phyloP scores from a whole-genome alignment of 2,888 invertebrate species.

The Ernsta delagoae region DNA sequence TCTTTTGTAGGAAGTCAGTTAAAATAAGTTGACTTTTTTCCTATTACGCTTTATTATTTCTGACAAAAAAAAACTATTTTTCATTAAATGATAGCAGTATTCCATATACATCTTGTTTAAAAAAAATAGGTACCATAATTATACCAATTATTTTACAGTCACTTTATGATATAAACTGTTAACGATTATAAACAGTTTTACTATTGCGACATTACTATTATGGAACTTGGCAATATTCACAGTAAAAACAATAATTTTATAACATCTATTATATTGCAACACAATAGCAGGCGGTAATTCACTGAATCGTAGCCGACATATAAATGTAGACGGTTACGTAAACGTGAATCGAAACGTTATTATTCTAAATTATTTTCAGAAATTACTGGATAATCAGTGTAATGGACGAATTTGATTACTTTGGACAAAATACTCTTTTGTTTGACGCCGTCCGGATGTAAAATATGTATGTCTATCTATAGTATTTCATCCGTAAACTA shows the following conservation, averaged over 20 bases:
- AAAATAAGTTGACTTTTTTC: no score
- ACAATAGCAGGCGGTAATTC: slow-evolving; percentile 15
- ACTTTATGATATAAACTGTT: no score
- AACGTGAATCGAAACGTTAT: slow-evolving; percentile 13
- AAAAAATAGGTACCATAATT: no score
- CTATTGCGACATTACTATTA: neutral
- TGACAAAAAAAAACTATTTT: no score
- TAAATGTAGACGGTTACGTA: slow-evolving; percentile 27
- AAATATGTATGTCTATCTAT: neutral
- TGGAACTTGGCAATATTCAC: slow-evolving; percentile 13
- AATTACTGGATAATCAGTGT: slow-evolving; percentile 4
- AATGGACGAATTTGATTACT: slow-evolving; percentile 18
- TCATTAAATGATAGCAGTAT: no score
- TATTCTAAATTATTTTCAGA: slow-evolving; percentile 26
- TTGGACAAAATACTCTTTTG: neutral
- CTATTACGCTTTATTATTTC: no score
- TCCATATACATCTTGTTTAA: no score
- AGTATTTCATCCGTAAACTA: no score
- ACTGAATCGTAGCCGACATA: slow-evolving; percentile 16
- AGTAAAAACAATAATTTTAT: slow-evolving; percentile 9
- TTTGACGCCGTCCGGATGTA: neutral
- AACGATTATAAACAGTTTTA: neutral
- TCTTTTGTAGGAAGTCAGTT: no score
- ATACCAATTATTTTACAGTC: no score
- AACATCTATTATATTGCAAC: slow-evolving; percentile 18